Conservation (phyloP, 2,113 vertebrate species). For the Origma solitaria region DNA sequence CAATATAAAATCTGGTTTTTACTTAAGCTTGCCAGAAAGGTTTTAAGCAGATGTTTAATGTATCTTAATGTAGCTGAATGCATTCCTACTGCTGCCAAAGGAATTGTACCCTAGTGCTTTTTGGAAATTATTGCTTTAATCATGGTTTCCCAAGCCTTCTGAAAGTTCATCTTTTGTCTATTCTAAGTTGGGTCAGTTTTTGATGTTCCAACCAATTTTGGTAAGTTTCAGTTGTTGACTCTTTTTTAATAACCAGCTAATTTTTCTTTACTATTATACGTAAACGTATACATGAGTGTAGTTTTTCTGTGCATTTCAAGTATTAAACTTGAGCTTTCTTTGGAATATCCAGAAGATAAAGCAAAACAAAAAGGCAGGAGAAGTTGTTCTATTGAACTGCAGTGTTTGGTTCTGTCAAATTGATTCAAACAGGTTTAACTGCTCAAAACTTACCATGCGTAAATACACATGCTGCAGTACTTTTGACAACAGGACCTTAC, state of each 20-base stretch:
- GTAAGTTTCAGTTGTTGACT: background rate
- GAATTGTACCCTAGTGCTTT: background rate
- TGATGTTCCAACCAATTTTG: background rate
- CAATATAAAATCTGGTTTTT: background rate
- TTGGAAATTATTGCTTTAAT: background rate
- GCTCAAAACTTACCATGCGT: background rate
- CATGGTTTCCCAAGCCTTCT: background rate
- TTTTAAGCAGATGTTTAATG: background rate
- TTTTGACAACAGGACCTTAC: background rate
- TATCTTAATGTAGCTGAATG: background rate
- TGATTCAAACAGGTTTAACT: background rate
- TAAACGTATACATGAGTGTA: background rate
- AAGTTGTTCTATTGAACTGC: background rate
- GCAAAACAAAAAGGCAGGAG: background rate
- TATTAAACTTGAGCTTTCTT: background rate
- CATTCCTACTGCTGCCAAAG: background rate
- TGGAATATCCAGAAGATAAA: background rate
- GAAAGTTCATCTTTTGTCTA: background rate
- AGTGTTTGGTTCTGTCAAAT: background rate
- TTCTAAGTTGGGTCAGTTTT: background rate
- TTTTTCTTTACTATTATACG: background rate
- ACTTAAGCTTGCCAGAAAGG: slow-evolving; percentile 1
- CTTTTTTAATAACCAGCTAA: background rate
- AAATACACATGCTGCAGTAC: background rate
- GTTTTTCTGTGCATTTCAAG: background rate